Evolutionary conservation across 2,797 vertebrate species (phyloP).

Genomic region (Ctenochaetus hawaiiensis): DNA sequence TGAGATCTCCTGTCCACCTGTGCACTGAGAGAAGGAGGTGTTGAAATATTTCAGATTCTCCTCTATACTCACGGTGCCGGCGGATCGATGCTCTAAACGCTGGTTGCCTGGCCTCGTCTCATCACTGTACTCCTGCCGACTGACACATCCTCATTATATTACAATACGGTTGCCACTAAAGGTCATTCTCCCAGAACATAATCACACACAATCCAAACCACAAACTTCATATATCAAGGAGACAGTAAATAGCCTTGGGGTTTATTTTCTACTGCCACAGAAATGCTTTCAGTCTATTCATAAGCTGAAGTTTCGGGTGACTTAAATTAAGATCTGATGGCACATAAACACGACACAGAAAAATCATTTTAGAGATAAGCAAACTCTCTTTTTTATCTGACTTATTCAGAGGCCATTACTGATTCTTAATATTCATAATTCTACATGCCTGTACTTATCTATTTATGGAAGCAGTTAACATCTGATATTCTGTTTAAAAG

Average conservation of each 20-base stretch:
- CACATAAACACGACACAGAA: constrained; percentile 29
- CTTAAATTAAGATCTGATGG: constrained; percentile 74
- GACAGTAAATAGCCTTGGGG: constrained; percentile 96
- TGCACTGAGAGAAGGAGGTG: constrained; percentile 59
- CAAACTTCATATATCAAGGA: constrained; percentile 99
- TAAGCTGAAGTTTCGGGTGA: constrained; percentile 85
- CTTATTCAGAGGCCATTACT: constrained; percentile 8
- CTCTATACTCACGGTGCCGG: constrained; percentile 66
- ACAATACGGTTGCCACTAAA: constrained; percentile 99
- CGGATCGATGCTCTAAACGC: constrained; percentile 83
- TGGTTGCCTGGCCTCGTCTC: constrained; percentile 80
- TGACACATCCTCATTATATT: constrained; percentile 99
- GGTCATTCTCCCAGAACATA: constrained; percentile 99
- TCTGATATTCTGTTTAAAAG: constrained; percentile 14
- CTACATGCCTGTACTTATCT: neutral
- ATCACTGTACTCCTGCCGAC: constrained; percentile 94
- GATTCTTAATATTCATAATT: neutral
- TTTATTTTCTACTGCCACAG: constrained; percentile 94
- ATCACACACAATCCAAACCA: constrained; percentile 99
- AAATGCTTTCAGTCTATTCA: constrained; percentile 90
- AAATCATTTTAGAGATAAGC: constrained; percentile 28
- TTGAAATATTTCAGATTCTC: constrained; percentile 84
- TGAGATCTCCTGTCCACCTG: constrained; percentile 69
- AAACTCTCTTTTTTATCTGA: constrained; percentile 22
- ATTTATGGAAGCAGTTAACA: constrained; percentile 16